Base-by-base conservation (phyloP, 2,888 invertebrate species). In the Capitulum mitella region DNA sequence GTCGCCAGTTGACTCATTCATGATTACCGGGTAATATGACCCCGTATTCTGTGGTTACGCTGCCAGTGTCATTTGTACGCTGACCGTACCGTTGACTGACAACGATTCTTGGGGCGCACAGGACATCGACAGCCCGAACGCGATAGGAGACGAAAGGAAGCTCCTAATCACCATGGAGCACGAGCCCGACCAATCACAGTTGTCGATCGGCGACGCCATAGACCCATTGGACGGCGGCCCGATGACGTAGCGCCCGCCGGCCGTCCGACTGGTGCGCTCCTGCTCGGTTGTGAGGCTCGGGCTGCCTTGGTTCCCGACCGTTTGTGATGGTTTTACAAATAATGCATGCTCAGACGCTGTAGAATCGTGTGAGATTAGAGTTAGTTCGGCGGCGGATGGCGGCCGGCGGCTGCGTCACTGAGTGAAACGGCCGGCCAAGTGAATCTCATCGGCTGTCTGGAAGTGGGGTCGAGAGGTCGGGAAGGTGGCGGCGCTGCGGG, bases 101-200 rank as follows among this genome's bases (percentile, higher is more conserved):
- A 6, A 19, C n/a, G 6, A n/a, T 3, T 5, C n/a, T n/a, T 29
- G n/a, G n/a, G 29, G n/a, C 19, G 5, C 32, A 12, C 70, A 70
- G 70, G 70, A 70, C 40, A 37, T 70, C 8, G 70, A 37, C 40
- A 70, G 70, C 14, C 70, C 70, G 37, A 12, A 22, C 40, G 26
- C 70, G 1, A 37, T 70, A 10, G 70, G 37, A 22, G 70, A 70
- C 70, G 70, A 70, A 40, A 34, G 70, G 16, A 70, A 70, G 26
- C 70, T 70, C 37, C 70, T 70, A 26, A 70, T 70, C 70, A 70
- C 70, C 22, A 40, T 70, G 70, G 70, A 70, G 22, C 37, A 37
- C 1, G 40, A 70, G 26, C 26, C 26, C 29, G 70, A 70, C 70
- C 70, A 70, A 19, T 70, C 70, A 12, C 70, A 70, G 70, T 22